A percentile compares a stretch with the other conserved stretches of the same genome.
phyloP scores from a whole-genome alignment of 2,797 vertebrate genomes.

The Etheostoma perlongum region DNA sequence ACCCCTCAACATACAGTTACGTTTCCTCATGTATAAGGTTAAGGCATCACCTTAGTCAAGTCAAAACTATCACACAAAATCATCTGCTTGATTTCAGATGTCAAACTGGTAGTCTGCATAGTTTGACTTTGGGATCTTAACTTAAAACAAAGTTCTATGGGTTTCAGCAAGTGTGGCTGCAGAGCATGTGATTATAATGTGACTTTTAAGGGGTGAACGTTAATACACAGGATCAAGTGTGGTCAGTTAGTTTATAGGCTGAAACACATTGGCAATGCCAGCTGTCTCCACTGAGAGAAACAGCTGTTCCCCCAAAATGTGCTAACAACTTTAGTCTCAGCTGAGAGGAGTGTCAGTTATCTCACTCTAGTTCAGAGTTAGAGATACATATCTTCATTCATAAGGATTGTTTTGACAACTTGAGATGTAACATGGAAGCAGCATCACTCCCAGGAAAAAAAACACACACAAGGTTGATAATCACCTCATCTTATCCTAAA shows the following conservation, averaged over 20 bases:
- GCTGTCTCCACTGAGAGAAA: constrained; percentile 28
- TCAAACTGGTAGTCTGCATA: not conserved
- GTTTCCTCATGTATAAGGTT: not conserved
- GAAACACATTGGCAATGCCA: not conserved
- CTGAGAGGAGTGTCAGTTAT: not conserved
- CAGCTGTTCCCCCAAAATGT: constrained; percentile 35
- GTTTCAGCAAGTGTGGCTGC: not conserved
- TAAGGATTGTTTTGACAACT: not conserved
- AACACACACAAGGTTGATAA: not conserved
- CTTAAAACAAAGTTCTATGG: not conserved
- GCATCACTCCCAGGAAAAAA: not conserved
- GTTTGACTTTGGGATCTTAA: not conserved
- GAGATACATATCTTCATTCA: not conserved
- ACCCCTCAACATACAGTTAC: too few species aligned
- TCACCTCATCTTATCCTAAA: not conserved
- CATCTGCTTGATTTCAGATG: not conserved
- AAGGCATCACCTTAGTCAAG: not conserved
- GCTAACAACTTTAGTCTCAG: constrained; percentile 2
- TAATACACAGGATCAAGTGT: not conserved
- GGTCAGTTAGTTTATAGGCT: not conserved
- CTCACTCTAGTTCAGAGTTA: not conserved
- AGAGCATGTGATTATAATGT: not conserved
- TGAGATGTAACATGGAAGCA: not conserved
- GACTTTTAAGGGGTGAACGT: not conserved
- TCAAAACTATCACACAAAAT: not conserved